Percentiles rank a stretch among this genome's conserved stretches.
phyloP scores from a whole-genome alignment of 1,140 invertebrate genomes.

The Bombus affinis region DNA sequence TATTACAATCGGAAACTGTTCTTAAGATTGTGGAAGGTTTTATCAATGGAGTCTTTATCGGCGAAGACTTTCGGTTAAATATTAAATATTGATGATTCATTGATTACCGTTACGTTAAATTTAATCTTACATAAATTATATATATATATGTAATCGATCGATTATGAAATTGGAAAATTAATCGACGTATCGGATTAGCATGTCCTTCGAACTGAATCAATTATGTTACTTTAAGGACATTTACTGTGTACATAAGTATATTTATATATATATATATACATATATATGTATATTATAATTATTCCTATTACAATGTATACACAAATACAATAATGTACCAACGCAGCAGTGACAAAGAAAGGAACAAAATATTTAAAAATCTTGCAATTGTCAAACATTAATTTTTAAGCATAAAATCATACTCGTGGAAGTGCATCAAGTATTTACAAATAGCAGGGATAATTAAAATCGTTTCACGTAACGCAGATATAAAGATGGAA shows the following conservation, averaged over 20 bases:
- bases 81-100: neutral
- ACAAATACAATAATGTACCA: constrained; percentile 48
- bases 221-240: constrained; percentile 55
- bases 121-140: neutral
- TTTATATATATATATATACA: constrained; percentile 49
- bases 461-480: constrained; percentile 20
- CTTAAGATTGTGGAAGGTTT: neutral
- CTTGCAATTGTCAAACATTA: constrained; percentile 63
- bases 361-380: constrained; percentile 37
- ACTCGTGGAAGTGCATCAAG: constrained; percentile 28
- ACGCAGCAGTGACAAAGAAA: constrained; percentile 51
- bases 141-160: neutral
- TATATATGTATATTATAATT: constrained; percentile 59
- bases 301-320: constrained; percentile 65
- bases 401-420: constrained; percentile 59
- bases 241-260: constrained; percentile 65
- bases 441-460: constrained; percentile 30
- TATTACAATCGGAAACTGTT: neutral
- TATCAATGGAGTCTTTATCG: neutral
- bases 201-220: constrained; percentile 50
- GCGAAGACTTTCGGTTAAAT: neutral
- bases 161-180: neutral
- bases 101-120: neutral
- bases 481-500: constrained; percentile 8
- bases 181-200: neutral